Conservation (phyloP, 2,888 invertebrate species). For the Oxyscelio sp. region DNA sequence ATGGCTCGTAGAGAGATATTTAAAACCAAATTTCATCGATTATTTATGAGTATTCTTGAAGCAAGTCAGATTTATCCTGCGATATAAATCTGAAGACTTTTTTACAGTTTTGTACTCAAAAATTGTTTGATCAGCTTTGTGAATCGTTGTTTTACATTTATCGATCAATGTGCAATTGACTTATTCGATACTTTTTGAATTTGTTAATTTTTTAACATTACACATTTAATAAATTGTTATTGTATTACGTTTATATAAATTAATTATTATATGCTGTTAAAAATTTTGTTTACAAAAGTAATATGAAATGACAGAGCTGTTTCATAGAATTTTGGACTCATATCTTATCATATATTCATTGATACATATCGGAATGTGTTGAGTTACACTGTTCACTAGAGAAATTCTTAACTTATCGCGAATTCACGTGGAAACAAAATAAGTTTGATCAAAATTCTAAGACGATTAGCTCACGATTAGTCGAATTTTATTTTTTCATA, state of each 20-base stretch:
- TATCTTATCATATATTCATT: constrained; percentile 13
- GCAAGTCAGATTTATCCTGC: background rate
- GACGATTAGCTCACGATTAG: background rate
- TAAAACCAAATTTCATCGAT: background rate
- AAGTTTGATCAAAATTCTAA: background rate
- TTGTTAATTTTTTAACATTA: background rate
- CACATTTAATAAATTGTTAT: constrained; percentile 5
- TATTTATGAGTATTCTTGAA: background rate
- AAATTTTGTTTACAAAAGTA: background rate
- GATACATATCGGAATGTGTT: background rate
- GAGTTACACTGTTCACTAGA: background rate
- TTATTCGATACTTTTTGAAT: background rate
- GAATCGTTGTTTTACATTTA: background rate
- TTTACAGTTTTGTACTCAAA: background rate
- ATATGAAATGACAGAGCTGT: background rate
- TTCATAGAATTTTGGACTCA: background rate
- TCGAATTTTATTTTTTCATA: background rate
- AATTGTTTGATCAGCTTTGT: background rate
- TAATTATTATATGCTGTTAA: constrained; percentile 5
- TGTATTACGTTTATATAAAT: background rate
- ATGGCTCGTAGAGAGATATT: background rate
- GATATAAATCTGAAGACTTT: background rate
- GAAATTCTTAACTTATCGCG: background rate
- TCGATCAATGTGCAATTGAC: constrained; percentile 2
- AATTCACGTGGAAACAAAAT: background rate